Conservation (phyloP, 2,113 vertebrate species). For the Pyxicephalus adspersus region DNA sequence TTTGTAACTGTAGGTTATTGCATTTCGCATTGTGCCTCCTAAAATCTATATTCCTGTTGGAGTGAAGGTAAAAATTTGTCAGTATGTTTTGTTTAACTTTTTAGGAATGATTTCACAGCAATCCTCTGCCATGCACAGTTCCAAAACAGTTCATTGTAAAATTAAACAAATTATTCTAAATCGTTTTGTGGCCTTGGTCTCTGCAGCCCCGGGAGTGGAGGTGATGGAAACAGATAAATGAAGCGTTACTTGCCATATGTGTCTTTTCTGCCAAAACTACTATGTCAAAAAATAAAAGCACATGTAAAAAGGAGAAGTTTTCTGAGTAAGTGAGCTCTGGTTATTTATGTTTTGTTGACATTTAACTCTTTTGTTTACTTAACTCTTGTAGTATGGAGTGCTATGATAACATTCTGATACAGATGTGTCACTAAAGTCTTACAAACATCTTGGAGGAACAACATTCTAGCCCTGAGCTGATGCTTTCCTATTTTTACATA, state of each 20-base stretch:
- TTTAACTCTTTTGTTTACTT: slow-evolving; percentile 44
- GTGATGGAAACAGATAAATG: slow-evolving; percentile 46
- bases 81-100: too few species aligned
- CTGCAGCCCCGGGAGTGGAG: slow-evolving; percentile 10
- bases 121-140: background rate
- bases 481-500: too few species aligned
- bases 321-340: slow-evolving; percentile 24
- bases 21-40: too few species aligned
- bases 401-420: slow-evolving; percentile 25
- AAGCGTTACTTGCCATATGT: slow-evolving; percentile 43
- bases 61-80: too few species aligned
- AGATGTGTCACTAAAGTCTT: slow-evolving; percentile 15
- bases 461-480: too few species aligned
- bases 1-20: too few species aligned
- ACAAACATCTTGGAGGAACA: too few species aligned
- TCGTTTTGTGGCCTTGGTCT: slow-evolving; percentile 40
- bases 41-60: too few species aligned
- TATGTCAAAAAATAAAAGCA: slow-evolving; percentile 49
- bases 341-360: slow-evolving; percentile 51
- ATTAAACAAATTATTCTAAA: slow-evolving; percentile 36
- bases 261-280: slow-evolving; percentile 48
- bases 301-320: slow-evolving; percentile 39
- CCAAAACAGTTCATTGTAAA: background rate
- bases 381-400: slow-evolving; percentile 25
- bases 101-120: background rate